Percentiles rank a stretch among this genome's conserved stretches.
Evolutionary conservation across 2,888 invertebrate species (phyloP).

Genomic region (Tetanocera ferruginea): DNA sequence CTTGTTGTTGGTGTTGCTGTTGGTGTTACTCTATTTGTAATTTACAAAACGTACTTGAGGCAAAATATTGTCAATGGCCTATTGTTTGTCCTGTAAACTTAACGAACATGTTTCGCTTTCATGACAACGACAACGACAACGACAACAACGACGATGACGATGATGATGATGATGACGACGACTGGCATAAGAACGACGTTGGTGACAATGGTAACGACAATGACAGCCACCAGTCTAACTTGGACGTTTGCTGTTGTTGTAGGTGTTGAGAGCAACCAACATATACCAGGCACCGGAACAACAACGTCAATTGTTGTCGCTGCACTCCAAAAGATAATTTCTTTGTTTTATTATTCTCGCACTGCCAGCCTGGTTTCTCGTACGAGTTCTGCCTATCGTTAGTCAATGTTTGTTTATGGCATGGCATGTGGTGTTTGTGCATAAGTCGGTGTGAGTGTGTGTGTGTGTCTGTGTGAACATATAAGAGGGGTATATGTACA

Average conservation of each 20-base stretch:
- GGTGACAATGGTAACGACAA: background rate
- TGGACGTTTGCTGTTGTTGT: background rate
- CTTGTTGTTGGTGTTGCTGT: constrained; percentile 4
- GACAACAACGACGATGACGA: background rate
- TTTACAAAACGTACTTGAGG: constrained; percentile 26
- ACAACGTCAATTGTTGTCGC: constrained; percentile 7
- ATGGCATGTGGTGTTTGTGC: background rate
- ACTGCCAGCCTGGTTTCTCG: background rate
- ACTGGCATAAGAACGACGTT: background rate
- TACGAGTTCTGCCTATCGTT: background rate
- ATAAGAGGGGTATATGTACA: background rate
- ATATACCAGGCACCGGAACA: too few relatives aligned
- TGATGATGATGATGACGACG: background rate
- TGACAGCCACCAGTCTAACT: background rate
- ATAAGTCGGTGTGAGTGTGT: background rate
- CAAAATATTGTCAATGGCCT: constrained; percentile 32
- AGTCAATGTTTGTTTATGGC: background rate
- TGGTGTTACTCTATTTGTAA: constrained; percentile 19
- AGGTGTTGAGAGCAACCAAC: background rate
- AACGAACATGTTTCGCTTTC: constrained; percentile 22
- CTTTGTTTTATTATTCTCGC: constrained; percentile 1
- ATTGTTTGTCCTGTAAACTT: constrained; percentile 22
- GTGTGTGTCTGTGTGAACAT: too few relatives aligned
- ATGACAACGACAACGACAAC: constrained; percentile 9
- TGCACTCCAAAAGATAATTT: constrained; percentile 30